Evolutionary conservation across 2,113 vertebrate genomes (phyloP), one percentile per base, ranked within the genome.

Genomic region (Semnopithecus entellus): DNA sequence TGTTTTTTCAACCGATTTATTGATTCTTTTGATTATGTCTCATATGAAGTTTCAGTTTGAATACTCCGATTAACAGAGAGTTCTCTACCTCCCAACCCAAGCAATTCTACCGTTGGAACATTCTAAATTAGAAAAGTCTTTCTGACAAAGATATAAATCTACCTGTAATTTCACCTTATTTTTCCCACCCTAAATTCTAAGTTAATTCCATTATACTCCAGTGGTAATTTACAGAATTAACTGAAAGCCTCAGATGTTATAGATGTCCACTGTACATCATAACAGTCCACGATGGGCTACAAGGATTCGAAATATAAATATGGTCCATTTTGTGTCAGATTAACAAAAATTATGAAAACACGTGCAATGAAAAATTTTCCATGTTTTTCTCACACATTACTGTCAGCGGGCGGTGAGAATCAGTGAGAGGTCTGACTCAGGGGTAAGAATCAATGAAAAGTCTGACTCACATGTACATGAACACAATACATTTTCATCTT

Each of bases 51-150:
- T 92, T 97, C 35, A 85, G 38, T 70, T 81, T 30, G 2, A 81
- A 48, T 85, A 72, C 4, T 90, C 82, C 30, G 64, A 80, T 45
- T 88, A 61, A 30, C 30, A 93, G 11, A 16, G 43, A 70, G 2
- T 52, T 89, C 3, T 75, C 18, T 76, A 32, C 2, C 40, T 70
- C 20, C 20, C 14, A 87, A 88, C 35, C 1, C 18, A 92, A 11
- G 50, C 43, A 68, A 66, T 68, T 83, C 32, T 95, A 64, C 2
- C 18, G 70, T 52, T 86, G 14, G 22, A 83, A 80, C 5, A 94
- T 64, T 55, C 38, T 84, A 85, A 95, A 81, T 20, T 68, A 68
- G 25, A 87, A 93, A 91, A 66, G 6, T 78, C 57, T 66, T 72
- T 72, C 72, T 66, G 38, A 82, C n/a, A 95, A 94, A 88, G 35